These are phyloP conservation scores for Amphipoea oculea DNA, from an alignment of 2,888 invertebrate species.

Conservation along the genomic window DNA sequence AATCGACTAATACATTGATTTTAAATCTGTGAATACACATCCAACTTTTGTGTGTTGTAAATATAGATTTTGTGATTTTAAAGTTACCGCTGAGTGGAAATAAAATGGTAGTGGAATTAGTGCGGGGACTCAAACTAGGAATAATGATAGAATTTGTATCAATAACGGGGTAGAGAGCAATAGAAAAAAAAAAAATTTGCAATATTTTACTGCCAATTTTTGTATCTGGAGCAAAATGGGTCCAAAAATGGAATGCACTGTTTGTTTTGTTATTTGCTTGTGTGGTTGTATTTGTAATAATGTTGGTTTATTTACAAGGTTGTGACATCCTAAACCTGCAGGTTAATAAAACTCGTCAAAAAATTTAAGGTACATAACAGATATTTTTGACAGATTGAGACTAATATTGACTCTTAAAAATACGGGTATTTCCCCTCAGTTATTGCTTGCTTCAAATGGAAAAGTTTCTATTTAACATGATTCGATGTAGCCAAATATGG, in stretches of 20 bases:
- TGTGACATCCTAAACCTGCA: background rate
- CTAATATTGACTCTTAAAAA: background rate
- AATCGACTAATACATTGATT: background rate
- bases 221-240: slow-evolving; percentile 1
- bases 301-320: background rate
- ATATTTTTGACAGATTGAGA: background rate
- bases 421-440: background rate
- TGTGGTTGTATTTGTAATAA: background rate
- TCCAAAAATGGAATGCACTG: slow-evolving; percentile 14
- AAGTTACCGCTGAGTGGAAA: slow-evolving; percentile 17
- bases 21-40: background rate
- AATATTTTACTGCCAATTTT: background rate
- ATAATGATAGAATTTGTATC: slow-evolving; percentile 8
- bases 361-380: background rate
- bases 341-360: background rate
- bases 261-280: background rate
- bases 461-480: background rate
- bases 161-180: background rate
- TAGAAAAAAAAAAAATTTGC: background rate
- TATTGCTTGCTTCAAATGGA: background rate
- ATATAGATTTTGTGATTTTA: slow-evolving; percentile 21
- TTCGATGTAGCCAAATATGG: background rate
- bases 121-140: background rate
- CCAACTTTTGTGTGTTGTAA: background rate
- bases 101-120: background rate